Conservation (phyloP, 2,888 invertebrate genomes). For the Netelia fuscicornis region DNA sequence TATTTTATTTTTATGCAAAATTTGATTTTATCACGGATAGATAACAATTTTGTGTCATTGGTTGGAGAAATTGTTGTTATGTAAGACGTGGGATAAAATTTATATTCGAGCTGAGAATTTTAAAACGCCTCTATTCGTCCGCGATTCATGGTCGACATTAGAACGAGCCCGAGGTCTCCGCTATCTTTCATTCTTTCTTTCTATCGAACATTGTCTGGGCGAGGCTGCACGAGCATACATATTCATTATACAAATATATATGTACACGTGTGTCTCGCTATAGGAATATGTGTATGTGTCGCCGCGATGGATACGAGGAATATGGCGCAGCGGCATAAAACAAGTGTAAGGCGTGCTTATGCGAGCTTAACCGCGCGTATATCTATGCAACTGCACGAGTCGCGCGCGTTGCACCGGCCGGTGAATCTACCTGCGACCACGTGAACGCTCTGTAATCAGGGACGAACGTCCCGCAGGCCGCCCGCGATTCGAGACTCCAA, state of each 20-base stretch:
- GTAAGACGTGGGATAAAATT: no score
- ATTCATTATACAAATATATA: slow-evolving; percentile 6
- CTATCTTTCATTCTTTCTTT: slow-evolving; percentile 62
- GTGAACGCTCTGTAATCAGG: slow-evolving; percentile 68
- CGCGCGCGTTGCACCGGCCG: slow-evolving; percentile 53
- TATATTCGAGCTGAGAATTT: no score
- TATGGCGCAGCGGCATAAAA: slow-evolving; percentile 41
- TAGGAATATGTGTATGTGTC: slow-evolving; percentile 22
- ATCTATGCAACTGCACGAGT: slow-evolving; percentile 45
- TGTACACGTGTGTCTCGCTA: not conserved
- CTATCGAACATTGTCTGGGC: slow-evolving; percentile 45
- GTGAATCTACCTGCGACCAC: slow-evolving; percentile 61
- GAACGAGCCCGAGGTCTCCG: no score
- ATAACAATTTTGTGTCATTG: no score
- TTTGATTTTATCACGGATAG: no score
- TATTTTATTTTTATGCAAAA: no score
- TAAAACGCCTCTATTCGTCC: no score
- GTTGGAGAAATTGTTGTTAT: no score
- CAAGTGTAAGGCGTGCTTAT: slow-evolving; percentile 56
- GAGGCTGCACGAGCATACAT: slow-evolving; percentile 36
- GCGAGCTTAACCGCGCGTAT: slow-evolving; percentile 20
- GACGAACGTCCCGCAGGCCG: slow-evolving; percentile 63
- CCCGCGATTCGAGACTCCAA: slow-evolving; percentile 61
- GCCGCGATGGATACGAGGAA: slow-evolving; percentile 40
- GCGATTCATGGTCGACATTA: no score